Percentiles rank a stretch among this genome's conserved stretches.
Conservation (phyloP, 2,888 invertebrate species). For the Anthoptus insignis region DNA sequence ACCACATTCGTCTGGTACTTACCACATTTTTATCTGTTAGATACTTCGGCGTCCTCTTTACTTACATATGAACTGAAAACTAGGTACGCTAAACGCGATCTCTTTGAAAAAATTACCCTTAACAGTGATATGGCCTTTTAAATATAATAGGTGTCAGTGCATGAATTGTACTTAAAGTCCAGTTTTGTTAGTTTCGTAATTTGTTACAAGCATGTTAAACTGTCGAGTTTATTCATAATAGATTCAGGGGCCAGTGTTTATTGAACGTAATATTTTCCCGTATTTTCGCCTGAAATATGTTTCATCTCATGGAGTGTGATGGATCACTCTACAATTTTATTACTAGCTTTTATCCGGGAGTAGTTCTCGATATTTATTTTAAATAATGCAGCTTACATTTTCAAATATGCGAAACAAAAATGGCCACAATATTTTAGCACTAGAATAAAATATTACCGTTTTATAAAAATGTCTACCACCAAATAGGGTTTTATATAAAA, state of each 20-base stretch:
- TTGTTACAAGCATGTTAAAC: background rate
- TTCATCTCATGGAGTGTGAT: conserved; percentile 35
- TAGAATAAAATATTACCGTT: background rate
- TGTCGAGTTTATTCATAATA: conserved; percentile 11
- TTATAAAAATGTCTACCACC: background rate
- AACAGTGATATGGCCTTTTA: no score
- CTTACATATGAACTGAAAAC: no score
- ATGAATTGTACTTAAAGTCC: no score
- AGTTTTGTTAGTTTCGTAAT: conserved; percentile 1
- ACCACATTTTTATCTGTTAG: no score
- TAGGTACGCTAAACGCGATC: no score
- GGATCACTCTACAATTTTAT: conserved; percentile 38
- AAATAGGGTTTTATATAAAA: background rate
- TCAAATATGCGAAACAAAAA: conserved; percentile 17
- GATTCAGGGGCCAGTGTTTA: conserved; percentile 14
- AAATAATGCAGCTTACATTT: conserved; percentile 28
- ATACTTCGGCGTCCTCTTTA: no score
- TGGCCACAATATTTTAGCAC: background rate
- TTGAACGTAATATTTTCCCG: conserved; percentile 27
- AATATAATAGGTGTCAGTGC: no score
- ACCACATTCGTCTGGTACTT: no score
- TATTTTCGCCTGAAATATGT: conserved; percentile 30
- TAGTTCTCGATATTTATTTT: conserved; percentile 27
- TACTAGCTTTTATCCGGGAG: conserved; percentile 32
- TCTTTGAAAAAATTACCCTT: no score